Evolutionary conservation across 2,113 vertebrate species (phyloP).

Genomic region (Channa argus): DNA sequence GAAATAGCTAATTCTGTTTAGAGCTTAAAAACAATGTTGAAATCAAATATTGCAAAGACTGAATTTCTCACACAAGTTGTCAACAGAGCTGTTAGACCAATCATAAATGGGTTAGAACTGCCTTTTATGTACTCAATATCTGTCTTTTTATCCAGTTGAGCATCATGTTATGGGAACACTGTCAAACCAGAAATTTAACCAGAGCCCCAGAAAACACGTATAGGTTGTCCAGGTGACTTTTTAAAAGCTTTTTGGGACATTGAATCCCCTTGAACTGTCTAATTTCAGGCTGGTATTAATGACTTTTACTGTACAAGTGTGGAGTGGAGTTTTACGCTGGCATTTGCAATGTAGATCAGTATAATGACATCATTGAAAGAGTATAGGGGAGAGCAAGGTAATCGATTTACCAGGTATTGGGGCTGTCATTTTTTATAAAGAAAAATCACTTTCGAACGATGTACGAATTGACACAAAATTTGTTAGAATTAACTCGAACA

Average conservation of each 20-base stretch:
- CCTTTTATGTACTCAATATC: conserved; percentile 33
- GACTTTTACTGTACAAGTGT: not conserved
- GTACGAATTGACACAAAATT: too few relatives aligned
- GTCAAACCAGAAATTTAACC: conserved; percentile 40
- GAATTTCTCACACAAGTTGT: conserved; percentile 9
- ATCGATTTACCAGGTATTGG: too few relatives aligned
- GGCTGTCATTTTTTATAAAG: too few relatives aligned
- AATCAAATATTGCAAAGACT: conserved; percentile 14
- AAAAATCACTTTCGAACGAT: too few relatives aligned
- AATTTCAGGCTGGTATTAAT: not conserved
- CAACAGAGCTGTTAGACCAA: conserved; percentile 3
- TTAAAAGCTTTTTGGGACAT: not conserved
- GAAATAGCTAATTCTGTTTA: conserved; percentile 45
- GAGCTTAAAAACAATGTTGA: conserved; percentile 41
- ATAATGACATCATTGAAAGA: not conserved
- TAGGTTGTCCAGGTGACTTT: too few relatives aligned
- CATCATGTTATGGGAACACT: conserved; percentile 28
- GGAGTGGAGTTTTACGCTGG: not conserved
- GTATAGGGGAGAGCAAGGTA: too few relatives aligned
- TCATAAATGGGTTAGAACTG: not conserved
- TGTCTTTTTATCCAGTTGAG: conserved; percentile 28
- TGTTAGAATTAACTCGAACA: too few relatives aligned
- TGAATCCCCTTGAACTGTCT: conserved; percentile 5
- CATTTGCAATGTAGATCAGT: not conserved
- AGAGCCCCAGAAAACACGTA: conserved; percentile 9